These are phyloP conservation scores for Lasaia peninsularis DNA, from an alignment of 1,140 invertebrate species.

Conservation along the genomic window DNA sequence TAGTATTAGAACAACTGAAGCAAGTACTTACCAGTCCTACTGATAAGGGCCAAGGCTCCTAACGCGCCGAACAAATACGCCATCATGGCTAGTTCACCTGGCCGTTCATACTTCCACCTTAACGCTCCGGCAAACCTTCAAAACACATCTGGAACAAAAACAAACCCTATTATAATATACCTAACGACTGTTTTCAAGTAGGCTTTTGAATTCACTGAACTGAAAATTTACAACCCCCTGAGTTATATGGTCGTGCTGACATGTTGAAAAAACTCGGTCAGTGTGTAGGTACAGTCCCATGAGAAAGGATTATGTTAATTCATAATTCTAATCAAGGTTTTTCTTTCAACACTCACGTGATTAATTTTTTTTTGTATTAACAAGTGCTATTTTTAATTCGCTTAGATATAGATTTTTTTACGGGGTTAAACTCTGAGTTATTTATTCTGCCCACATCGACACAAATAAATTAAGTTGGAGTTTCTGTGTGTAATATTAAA, in stretches of 20 bases:
- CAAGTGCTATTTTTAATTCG: too few relatives aligned
- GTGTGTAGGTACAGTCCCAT: background rate
- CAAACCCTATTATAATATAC: background rate
- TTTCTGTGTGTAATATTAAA: too few relatives aligned
- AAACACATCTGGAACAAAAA: slow-evolving; percentile 1
- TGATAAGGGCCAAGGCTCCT: slow-evolving; percentile 49
- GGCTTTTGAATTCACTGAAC: slow-evolving; percentile 1
- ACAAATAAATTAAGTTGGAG: too few relatives aligned
- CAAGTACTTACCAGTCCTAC: slow-evolving; percentile 44
- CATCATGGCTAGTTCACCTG: slow-evolving; percentile 46
- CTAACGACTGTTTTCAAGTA: slow-evolving; percentile 4
- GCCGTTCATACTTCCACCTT: slow-evolving; percentile 47
- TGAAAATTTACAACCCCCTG: slow-evolving; percentile 7
- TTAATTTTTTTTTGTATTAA: too few relatives aligned
- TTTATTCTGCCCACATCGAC: too few relatives aligned
- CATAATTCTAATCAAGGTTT: background rate
- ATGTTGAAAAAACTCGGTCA: slow-evolving; percentile 9
- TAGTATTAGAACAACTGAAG: background rate
- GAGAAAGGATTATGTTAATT: background rate
- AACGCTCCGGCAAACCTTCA: slow-evolving; percentile 15
- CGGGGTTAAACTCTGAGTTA: too few relatives aligned
- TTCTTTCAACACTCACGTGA: background rate
- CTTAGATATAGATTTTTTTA: too few relatives aligned
- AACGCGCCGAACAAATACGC: slow-evolving; percentile 45
- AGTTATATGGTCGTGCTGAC: slow-evolving; percentile 6